phyloP scores from a whole-genome alignment of 2,888 invertebrate species.

The Lacanobia oleracea region DNA sequence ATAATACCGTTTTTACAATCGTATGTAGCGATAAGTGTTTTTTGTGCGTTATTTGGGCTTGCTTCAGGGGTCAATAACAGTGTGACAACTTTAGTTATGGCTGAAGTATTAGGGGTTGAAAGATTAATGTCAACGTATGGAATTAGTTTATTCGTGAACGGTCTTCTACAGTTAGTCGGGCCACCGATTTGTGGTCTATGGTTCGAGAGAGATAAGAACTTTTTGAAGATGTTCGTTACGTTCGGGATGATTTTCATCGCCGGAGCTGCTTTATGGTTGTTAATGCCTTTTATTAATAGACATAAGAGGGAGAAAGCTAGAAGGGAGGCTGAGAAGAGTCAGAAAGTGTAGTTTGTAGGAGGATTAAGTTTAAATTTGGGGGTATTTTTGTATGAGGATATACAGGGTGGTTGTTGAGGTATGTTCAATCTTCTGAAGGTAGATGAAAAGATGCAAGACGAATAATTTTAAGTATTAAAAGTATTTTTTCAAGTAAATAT shows the following conservation, averaged over 20 bases:
- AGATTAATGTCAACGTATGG: slow-evolving; percentile 96
- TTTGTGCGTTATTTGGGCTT: slow-evolving; percentile 94
- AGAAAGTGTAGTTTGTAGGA: slow-evolving; percentile 61
- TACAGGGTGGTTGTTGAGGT: background rate
- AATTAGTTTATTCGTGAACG: slow-evolving; percentile 96
- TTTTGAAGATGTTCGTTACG: slow-evolving; percentile 93
- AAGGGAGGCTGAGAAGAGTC: slow-evolving; percentile 60
- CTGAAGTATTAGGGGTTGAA: slow-evolving; percentile 96
- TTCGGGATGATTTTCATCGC: slow-evolving; percentile 94
- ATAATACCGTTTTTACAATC: slow-evolving; percentile 92
- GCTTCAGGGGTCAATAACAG: slow-evolving; percentile 96
- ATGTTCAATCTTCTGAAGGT: background rate
- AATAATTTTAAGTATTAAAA: background rate
- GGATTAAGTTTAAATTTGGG: no score
- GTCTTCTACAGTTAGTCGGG: slow-evolving; percentile 94
- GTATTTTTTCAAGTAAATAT: background rate
- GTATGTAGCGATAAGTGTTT: slow-evolving; percentile 92
- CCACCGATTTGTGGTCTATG: slow-evolving; percentile 95
- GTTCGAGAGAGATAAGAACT: slow-evolving; percentile 92
- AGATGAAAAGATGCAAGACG: background rate
- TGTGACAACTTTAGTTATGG: slow-evolving; percentile 96
- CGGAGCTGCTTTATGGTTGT: slow-evolving; percentile 94
- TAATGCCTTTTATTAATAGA: slow-evolving; percentile 93
- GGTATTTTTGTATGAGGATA: background rate
- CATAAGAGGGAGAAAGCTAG: slow-evolving; percentile 74